Conservation (phyloP, 2,797 vertebrate genomes). For the Artibeus lituratus region DNA sequence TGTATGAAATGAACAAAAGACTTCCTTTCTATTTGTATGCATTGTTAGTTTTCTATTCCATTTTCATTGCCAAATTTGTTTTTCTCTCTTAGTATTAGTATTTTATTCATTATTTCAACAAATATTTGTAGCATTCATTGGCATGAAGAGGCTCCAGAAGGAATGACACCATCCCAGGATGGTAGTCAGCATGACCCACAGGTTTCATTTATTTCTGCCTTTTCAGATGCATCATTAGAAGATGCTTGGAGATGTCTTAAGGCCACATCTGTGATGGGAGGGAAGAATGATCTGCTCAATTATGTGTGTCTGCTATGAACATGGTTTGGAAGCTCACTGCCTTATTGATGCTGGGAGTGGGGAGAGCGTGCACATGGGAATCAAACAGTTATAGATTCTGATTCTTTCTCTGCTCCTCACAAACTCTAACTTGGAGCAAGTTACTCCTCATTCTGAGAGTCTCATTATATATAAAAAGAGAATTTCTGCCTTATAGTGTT, state of each 20-base stretch:
- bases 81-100: conserved; percentile 20
- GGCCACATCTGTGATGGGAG: neutral
- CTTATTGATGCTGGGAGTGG: neutral
- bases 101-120: conserved; percentile 48
- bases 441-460: neutral
- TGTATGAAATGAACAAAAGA: conserved; percentile 64
- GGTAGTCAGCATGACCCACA: neutral
- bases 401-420: neutral
- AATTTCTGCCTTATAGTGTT: neutral
- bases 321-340: neutral
- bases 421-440: neutral
- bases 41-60: conserved; percentile 46
- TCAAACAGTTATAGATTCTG: neutral
- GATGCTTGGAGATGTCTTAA: neutral
- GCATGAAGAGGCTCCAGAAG: neutral
- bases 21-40: conserved; percentile 52
- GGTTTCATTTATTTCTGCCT: conserved; percentile 8
- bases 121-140: conserved; percentile 34
- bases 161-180: neutral
- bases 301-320: neutral
- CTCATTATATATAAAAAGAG: neutral
- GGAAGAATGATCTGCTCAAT: neutral
- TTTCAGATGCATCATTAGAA: neutral
- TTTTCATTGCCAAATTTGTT: conserved; percentile 56
- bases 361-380: neutral